Conservation (phyloP, 2,888 invertebrate genomes). For the Orchesellides sinensis region DNA sequence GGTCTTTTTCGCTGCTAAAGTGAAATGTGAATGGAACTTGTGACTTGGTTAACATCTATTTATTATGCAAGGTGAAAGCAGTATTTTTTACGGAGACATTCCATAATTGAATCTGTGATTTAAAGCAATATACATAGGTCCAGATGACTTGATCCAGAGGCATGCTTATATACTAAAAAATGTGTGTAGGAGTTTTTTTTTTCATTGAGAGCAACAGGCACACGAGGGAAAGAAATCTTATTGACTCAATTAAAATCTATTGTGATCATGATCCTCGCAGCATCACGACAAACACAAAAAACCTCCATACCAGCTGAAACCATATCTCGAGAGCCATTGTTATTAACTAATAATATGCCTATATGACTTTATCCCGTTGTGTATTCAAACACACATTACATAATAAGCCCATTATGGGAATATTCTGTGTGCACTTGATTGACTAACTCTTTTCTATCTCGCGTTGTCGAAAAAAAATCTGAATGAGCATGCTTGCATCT, state of each 20-base stretch:
- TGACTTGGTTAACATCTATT: too few species aligned
- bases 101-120: too few species aligned
- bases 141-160: too few species aligned
- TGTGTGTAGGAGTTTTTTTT: too few species aligned
- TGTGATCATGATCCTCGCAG: constrained; percentile 20
- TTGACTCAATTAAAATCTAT: constrained; percentile 49
- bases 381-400: background rate
- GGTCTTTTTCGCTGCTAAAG: too few species aligned
- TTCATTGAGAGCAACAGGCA: constrained; percentile 38
- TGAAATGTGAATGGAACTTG: too few species aligned
- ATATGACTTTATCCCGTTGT: background rate
- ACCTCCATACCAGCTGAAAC: background rate
- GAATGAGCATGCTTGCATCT: background rate
- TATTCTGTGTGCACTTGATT: too few species aligned
- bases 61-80: too few species aligned
- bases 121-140: too few species aligned
- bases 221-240: constrained; percentile 48
- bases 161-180: too few species aligned
- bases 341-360: too few species aligned
- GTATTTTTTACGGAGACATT: too few species aligned
- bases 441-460: background rate
- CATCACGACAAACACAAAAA: constrained; percentile 9
- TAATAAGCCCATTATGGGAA: background rate
- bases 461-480: background rate
- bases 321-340: background rate